Percentiles rank a stretch among this genome's conserved stretches.
These are phyloP conservation scores for Etia nguti DNA, from an alignment of 2,113 vertebrate species.

Conservation along the genomic window DNA sequence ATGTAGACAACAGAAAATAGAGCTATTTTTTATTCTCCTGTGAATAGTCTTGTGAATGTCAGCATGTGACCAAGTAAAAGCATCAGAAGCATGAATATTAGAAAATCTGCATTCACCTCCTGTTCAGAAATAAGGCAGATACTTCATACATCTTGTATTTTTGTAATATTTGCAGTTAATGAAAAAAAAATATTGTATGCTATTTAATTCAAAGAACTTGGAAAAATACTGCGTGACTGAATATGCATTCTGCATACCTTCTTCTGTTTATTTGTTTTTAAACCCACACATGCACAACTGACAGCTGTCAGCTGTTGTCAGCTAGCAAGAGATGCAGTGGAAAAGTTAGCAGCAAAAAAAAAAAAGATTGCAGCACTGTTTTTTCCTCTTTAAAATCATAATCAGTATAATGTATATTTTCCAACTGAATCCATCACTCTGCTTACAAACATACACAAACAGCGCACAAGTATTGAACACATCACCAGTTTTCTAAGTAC, in stretches of 20 bases:
- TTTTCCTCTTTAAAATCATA: neutral
- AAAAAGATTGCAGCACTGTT: neutral
- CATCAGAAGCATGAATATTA: too few relatives aligned
- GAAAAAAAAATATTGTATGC: too few relatives aligned
- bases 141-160: too few relatives aligned
- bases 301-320: neutral
- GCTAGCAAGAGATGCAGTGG: neutral
- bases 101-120: too few relatives aligned
- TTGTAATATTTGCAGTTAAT: too few relatives aligned
- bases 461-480: neutral
- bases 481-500: neutral
- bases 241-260: neutral
- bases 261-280: neutral
- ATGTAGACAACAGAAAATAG: neutral
- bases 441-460: neutral
- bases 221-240: too few relatives aligned
- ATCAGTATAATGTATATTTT: neutral
- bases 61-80: too few relatives aligned
- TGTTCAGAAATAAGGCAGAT: too few relatives aligned
- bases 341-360: neutral
- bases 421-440: neutral
- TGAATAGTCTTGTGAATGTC: too few relatives aligned
- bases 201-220: neutral
- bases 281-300: accelerated
- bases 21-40: neutral